These are phyloP conservation scores for Acropternis orthonyx DNA, from an alignment of 2,797 vertebrate genomes.

Conservation along the genomic window DNA sequence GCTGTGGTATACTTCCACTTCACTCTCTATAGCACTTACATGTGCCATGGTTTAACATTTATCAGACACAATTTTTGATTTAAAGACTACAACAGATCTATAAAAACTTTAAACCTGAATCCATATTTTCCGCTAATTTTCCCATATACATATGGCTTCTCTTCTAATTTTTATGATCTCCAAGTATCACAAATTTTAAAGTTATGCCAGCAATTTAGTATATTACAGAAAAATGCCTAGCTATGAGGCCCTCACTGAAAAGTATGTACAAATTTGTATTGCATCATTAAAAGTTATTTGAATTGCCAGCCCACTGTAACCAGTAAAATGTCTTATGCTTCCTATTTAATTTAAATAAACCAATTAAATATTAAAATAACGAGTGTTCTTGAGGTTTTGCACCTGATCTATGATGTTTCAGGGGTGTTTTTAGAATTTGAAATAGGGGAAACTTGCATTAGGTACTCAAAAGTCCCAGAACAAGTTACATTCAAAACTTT, in stretches of 20 bases:
- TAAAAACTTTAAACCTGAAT: constrained; percentile 1
- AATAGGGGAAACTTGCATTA: not conserved
- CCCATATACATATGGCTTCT: not conserved
- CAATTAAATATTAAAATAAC: not conserved
- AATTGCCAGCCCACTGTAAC: not conserved
- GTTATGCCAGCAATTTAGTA: constrained; percentile 22
- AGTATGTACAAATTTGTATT: constrained; percentile 24
- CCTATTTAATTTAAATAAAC: constrained; percentile 22
- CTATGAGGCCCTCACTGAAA: constrained; percentile 30
- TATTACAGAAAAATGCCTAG: constrained; percentile 34
- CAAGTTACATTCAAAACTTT: not conserved
- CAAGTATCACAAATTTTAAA: constrained; percentile 44
- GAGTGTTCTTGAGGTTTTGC: constrained; percentile 20
- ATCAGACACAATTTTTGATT: constrained; percentile 17
- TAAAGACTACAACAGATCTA: not conserved
- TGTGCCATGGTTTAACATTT: constrained; percentile 36
- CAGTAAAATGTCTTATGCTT: not conserved
- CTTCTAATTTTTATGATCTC: constrained; percentile 54
- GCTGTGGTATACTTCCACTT: constrained; percentile 41
- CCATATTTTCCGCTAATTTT: constrained; percentile 44
- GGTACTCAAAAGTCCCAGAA: not conserved
- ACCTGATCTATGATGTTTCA: constrained; percentile 45
- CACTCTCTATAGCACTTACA: not conserved
- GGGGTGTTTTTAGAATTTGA: constrained; percentile 39
- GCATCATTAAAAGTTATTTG: constrained; percentile 27